phyloP scores from a whole-genome alignment of 1,140 invertebrate species.

The Drosophila neocordata region DNA sequence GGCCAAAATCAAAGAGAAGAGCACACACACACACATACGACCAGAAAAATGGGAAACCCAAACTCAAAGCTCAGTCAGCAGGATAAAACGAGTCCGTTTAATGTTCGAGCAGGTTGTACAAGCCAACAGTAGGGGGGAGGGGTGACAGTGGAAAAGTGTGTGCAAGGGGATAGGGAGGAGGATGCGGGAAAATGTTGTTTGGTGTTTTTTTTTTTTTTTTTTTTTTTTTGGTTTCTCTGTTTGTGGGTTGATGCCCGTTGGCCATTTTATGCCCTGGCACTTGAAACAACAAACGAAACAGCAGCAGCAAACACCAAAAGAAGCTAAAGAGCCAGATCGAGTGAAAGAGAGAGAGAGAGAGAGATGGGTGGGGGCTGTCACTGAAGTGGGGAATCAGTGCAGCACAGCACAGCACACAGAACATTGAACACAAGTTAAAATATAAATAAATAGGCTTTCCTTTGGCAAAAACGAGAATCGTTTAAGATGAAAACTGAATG shows the following conservation, averaged over 20 bases:
- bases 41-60: conserved; percentile 12
- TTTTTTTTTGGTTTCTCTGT: conserved; percentile 21
- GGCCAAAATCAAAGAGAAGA: conserved; percentile 42
- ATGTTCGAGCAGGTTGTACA: conserved; percentile 29
- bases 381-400: not conserved
- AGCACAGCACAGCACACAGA: conserved; percentile 26
- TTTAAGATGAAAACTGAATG: not conserved
- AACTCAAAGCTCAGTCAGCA: conserved; percentile 68
- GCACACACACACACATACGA: conserved; percentile 20
- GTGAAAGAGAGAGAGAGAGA: not conserved
- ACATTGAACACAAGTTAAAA: conserved; percentile 75
- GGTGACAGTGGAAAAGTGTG: not conserved
- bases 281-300: conserved; percentile 50
- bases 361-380: not conserved
- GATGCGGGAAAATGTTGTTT: conserved; percentile 11
- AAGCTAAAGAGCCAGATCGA: not conserved
- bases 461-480: not conserved
- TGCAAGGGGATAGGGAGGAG: not conserved
- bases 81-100: conserved; percentile 72
- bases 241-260: conserved; percentile 41
- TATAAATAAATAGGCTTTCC: conserved; percentile 65
- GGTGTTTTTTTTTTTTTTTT: conserved; percentile 9
- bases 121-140: not conserved
- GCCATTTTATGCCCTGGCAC: conserved; percentile 54
- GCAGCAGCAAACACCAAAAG: conserved; percentile 11